These are phyloP conservation scores for Noturus placidus DNA, from an alignment of 2,113 vertebrate species.

Conservation along the genomic window DNA sequence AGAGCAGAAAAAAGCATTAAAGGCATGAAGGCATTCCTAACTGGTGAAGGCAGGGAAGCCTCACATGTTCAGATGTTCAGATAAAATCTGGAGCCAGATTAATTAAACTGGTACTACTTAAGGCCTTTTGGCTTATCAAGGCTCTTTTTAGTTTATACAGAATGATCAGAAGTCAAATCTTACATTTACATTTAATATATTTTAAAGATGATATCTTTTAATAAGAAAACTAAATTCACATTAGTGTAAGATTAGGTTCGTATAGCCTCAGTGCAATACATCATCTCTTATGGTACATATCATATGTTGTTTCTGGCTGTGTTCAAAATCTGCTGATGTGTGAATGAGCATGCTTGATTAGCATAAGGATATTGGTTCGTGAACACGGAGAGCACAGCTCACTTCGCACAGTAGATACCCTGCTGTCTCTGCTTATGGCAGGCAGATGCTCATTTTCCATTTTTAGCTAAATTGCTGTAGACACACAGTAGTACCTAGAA, in stretches of 20 bases:
- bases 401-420: constrained; percentile 33
- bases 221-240: constrained; percentile 4
- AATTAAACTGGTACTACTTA: constrained; percentile 45
- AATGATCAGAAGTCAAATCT: constrained; percentile 23
- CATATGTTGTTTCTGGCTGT: constrained; percentile 33
- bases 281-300: neutral
- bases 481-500: constrained; percentile 8
- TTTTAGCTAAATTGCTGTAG: constrained; percentile 59
- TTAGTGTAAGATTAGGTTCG: constrained; percentile 13
- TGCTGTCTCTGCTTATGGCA: constrained; percentile 34
- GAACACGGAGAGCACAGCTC: constrained; percentile 48
- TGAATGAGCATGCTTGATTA: constrained; percentile 61
- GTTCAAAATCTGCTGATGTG: constrained; percentile 55
- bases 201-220: neutral
- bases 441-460: constrained; percentile 36
- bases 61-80: constrained; percentile 31
- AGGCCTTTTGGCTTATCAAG: constrained; percentile 2
- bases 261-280: constrained; percentile 6
- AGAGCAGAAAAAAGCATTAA: constrained; percentile 17
- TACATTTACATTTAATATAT: constrained; percentile 28
- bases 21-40: neutral
- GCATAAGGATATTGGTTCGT: constrained; percentile 50
- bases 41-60: neutral
- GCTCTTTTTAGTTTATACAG: constrained; percentile 6
- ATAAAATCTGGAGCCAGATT: constrained; percentile 30